A percentile compares a stretch with the other conserved stretches of the same genome.
phyloP scores from a whole-genome alignment of 1,140 invertebrate genomes.

The Aphelenchoides besseyi region DNA sequence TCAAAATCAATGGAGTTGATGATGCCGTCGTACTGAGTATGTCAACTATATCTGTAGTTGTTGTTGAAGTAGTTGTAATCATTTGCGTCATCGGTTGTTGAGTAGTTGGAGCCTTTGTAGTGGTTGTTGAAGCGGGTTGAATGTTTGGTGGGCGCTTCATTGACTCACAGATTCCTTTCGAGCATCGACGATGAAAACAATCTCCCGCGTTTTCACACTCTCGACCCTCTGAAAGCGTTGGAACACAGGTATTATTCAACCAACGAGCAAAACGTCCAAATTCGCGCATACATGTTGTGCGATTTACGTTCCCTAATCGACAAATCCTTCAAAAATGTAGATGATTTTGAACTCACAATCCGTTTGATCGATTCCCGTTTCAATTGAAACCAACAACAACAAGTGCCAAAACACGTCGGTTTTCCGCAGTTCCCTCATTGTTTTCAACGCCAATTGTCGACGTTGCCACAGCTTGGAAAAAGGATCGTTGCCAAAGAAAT shows the following conservation, averaged over 20 bases:
- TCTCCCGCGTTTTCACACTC: neutral
- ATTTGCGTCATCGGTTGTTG: no score
- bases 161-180: neutral
- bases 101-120: no score
- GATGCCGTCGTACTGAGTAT: no score
- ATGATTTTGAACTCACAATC: neutral
- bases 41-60: no score
- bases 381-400: slow-evolving; percentile 28
- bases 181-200: neutral
- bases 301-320: neutral
- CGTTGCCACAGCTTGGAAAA: slow-evolving; percentile 10
- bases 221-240: neutral
- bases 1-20: no score
- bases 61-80: no score
- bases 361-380: slow-evolving; percentile 22
- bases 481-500: slow-evolving; percentile 21
- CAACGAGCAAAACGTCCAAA: slow-evolving; percentile 1
- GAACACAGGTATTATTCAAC: neutral
- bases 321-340: neutral
- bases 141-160: no score
- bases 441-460: slow-evolving; percentile 10
- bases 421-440: slow-evolving; percentile 13
- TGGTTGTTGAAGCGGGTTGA: no score
- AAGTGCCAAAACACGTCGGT: slow-evolving; percentile 27
- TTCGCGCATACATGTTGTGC: neutral